Percentiles rank a stretch among this genome's conserved stretches.
Conservation (phyloP, 2,113 vertebrate species). For the Pygoscelis adeliae region DNA sequence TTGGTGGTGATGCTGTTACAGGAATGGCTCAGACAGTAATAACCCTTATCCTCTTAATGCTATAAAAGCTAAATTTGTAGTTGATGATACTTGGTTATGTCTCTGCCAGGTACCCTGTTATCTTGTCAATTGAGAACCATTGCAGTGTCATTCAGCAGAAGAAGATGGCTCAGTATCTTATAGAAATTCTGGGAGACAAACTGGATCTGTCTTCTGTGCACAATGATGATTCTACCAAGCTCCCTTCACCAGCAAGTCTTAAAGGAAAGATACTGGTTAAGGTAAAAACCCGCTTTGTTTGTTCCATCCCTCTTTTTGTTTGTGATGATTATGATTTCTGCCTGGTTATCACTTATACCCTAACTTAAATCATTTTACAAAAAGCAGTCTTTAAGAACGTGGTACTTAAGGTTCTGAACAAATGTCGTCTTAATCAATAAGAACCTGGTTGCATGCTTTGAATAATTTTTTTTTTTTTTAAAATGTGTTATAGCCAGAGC, state of each 20-base stretch:
- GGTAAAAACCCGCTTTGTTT: conserved; percentile 65
- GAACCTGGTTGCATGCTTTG: neutral
- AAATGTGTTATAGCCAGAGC: neutral
- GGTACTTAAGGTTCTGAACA: neutral
- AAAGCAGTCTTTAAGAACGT: neutral
- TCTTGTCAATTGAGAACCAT: conserved; percentile 97
- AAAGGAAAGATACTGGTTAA: conserved; percentile 95
- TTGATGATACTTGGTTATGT: neutral
- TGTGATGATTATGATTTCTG: neutral
- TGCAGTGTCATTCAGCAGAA: conserved; percentile 96
- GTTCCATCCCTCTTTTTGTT: neutral
- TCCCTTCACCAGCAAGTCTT: conserved; percentile 90
- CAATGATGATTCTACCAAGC: conserved; percentile 73
- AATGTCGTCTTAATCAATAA: neutral
- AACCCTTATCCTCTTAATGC: neutral
- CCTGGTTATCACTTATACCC: neutral
- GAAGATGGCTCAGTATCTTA: conserved; percentile 95
- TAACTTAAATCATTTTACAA: neutral
- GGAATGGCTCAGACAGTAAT: neutral
- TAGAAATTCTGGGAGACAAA: conserved; percentile 90
- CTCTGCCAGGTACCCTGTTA: conserved; percentile 88
- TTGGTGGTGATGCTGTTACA: neutral
- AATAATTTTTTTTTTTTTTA: neutral
- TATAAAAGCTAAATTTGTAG: neutral
- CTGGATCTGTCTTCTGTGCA: conserved; percentile 87